Evolutionary conservation across 2,888 invertebrate species (phyloP), one percentile per base, ranked within the genome.

Genomic region (Drosophila siamana): DNA sequence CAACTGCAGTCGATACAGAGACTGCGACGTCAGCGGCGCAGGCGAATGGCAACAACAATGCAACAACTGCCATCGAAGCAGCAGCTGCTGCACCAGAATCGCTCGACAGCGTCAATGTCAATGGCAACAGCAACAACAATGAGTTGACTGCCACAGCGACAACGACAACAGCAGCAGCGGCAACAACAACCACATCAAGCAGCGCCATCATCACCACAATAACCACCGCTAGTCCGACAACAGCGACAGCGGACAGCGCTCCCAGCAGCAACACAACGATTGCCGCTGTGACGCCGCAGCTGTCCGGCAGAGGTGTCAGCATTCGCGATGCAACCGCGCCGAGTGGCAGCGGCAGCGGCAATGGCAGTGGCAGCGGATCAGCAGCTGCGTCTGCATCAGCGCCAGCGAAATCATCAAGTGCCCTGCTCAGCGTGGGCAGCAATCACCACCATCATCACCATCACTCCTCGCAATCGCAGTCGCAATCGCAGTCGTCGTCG

Each of bases 381-480:
- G 28, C 71, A 5, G 15, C 67, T 13, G 26, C 19, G 11, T 33
- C 33, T 6, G 24, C 66, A 22, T 26, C 72, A 6, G 15, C 67
- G 16, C 22, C 74, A 9, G 30, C 71, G 60, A 46, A 80, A 72
- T 74, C 80, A 72, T 77, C 80, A 13, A 74, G 67, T 63, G 77
- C 59, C 0, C 55, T 87, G 57, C 62, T 86, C n/a, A 84, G 69
- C 33, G 87, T 87, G 19, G 69, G 68, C 61, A 86, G 74, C 51
- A 82, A 86, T 63, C 82, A 78, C 52, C 76, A 78, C 26, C 80
- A 75, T 30, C 80, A 68, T 52, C 86, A 86, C 48, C 78, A 76
- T 50, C 80, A 73, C 48, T 64, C 57, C 24, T 60, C 48, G 41
- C 69, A 66, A 60, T 66, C 60, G 26, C 71, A 63, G 48, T 51